Percentiles rank a stretch among this genome's conserved stretches.
Conservation (phyloP, 1,140 invertebrate genomes). For the Triops cancriformis region DNA sequence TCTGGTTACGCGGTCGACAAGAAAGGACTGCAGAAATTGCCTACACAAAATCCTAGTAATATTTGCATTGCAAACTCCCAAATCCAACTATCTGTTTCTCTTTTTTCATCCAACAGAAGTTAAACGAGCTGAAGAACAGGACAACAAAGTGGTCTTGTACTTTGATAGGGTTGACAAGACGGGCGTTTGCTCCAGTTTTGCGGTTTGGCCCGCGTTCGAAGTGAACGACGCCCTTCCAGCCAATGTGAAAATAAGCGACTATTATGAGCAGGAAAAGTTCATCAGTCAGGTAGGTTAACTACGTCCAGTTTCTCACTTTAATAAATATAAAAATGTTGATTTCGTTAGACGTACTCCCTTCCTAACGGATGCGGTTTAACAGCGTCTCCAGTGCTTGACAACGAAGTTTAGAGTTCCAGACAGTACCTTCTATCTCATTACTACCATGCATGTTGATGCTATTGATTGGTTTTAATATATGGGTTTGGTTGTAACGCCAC, state of each 20-base stretch:
- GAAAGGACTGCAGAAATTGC: slow-evolving; percentile 39
- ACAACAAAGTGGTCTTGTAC: slow-evolving; percentile 41
- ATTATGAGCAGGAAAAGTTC: slow-evolving; percentile 51
- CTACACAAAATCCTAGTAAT: neutral
- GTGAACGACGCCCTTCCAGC: slow-evolving; percentile 50
- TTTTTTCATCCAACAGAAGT: slow-evolving; percentile 28
- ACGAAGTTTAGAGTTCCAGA: neutral
- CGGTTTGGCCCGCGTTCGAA: slow-evolving; percentile 40
- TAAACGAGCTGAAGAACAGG: slow-evolving; percentile 40
- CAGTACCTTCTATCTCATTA: neutral
- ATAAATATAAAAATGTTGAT: neutral
- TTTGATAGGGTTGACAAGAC: slow-evolving; percentile 37
- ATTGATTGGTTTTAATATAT: neutral
- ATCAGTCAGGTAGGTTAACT: neutral
- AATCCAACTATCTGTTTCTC: neutral
- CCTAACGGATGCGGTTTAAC: neutral
- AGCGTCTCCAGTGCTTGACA: neutral
- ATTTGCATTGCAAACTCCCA: no score
- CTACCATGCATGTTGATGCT: neutral
- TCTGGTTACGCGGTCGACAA: slow-evolving; percentile 53
- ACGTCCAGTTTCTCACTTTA: neutral
- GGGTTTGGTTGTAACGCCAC: neutral
- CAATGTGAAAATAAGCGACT: slow-evolving; percentile 56
- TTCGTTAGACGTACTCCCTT: neutral
- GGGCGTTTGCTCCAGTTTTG: slow-evolving; percentile 41